Conservation (phyloP, 2,797 vertebrate species). For the Alcedo atthis region DNA sequence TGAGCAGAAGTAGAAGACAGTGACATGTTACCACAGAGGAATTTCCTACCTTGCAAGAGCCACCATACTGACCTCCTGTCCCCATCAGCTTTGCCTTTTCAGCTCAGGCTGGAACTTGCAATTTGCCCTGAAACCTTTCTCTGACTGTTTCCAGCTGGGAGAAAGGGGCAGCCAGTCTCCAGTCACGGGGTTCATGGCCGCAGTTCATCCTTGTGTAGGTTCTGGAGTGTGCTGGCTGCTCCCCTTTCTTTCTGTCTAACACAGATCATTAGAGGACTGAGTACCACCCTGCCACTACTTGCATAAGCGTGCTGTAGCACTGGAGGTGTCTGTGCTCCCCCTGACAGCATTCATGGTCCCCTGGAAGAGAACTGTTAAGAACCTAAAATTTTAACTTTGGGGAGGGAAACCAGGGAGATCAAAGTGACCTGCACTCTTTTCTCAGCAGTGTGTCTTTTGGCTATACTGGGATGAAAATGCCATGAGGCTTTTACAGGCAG, state of each 20-base stretch:
- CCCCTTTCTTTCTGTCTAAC: background rate
- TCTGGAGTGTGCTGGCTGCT: background rate
- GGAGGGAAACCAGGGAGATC: background rate
- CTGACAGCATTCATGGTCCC: background rate
- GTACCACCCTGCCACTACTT: background rate
- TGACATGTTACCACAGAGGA: background rate
- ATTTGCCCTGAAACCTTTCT: background rate
- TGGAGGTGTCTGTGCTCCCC: background rate
- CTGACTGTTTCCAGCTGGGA: background rate
- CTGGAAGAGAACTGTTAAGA: background rate
- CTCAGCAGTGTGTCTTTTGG: background rate
- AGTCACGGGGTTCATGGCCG: fast-evolving
- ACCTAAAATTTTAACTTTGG: background rate
- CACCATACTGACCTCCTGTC: background rate
- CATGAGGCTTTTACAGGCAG: background rate
- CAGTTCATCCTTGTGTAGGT: background rate
- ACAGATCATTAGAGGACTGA: background rate
- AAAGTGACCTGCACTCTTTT: background rate
- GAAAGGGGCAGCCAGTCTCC: background rate
- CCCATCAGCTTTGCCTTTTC: background rate
- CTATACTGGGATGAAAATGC: background rate
- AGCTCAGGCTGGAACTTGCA: background rate
- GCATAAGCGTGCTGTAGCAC: background rate
- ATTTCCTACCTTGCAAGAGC: background rate
- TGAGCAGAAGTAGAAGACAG: background rate